Evolutionary conservation across 2,113 vertebrate species (phyloP).

Genomic region (Anthoscopus minutus): DNA sequence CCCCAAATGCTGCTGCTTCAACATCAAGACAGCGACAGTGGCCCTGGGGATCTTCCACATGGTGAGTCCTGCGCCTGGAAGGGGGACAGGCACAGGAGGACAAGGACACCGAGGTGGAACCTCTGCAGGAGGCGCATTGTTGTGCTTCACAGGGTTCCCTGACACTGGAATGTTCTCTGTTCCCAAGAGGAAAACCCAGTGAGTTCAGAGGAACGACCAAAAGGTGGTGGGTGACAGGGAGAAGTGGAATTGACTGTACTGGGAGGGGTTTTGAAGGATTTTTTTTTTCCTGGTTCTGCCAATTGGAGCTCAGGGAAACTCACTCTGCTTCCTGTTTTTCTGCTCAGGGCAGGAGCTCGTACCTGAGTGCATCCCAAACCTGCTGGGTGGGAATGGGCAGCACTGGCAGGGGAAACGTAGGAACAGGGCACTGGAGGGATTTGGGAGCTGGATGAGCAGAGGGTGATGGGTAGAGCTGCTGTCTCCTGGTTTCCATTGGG

Average conservation of each 20-base stretch:
- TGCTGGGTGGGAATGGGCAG: not conserved
- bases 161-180: not conserved
- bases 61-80: constrained; percentile 53
- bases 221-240: accelerated
- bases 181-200: not conserved
- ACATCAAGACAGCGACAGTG: constrained; percentile 39
- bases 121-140: not conserved
- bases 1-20: constrained; percentile 66
- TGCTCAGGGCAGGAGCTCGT: not conserved
- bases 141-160: not conserved
- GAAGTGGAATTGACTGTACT: not conserved
- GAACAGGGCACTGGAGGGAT: not conserved
- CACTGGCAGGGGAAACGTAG: not conserved
- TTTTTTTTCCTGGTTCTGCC: not conserved
- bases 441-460: not conserved
- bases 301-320: not conserved
- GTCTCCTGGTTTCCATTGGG: not conserved
- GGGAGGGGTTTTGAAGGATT: not conserved
- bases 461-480: not conserved
- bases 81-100: not conserved
- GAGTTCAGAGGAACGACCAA: not conserved
- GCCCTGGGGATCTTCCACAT: constrained; percentile 70
- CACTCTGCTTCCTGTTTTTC: not conserved
- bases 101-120: not conserved
- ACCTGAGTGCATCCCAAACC: accelerated